phyloP scores from a whole-genome alignment of 2,797 vertebrate genomes.

The Argyrosomus regius region DNA sequence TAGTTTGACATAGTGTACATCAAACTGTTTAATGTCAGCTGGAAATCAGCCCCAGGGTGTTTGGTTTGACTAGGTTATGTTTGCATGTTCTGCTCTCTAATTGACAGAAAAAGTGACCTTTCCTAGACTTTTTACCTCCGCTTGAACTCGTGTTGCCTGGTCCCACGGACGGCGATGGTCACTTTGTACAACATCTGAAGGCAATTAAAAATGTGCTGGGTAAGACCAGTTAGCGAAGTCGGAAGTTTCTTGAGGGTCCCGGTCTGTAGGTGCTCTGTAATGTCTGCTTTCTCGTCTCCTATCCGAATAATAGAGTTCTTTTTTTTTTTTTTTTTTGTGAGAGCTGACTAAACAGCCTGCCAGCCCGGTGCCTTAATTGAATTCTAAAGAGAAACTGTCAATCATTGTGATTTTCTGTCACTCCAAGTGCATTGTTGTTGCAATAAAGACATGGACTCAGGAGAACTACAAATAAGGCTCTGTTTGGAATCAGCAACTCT shows the following conservation, averaged over 20 bases:
- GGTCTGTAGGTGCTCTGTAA: neutral
- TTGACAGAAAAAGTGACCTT: conserved; percentile 55
- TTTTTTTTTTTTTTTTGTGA: conserved; percentile 21
- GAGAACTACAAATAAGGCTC: conserved; percentile 51
- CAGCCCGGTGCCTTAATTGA: conserved; percentile 44
- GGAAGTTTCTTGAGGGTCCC: conserved; percentile 23
- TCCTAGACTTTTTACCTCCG: conserved; percentile 41
- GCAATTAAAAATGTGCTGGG: conserved; percentile 51
- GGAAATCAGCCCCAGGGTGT: conserved; percentile 57
- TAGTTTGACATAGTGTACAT: conserved; percentile 50
- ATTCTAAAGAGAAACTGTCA: conserved; percentile 52
- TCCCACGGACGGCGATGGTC: neutral
- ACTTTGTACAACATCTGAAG: conserved; percentile 45
- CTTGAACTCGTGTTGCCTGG: conserved; percentile 32
- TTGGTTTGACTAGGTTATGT: conserved; percentile 55
- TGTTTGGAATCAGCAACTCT: conserved; percentile 38
- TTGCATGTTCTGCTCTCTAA: conserved; percentile 61
- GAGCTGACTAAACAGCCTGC: conserved; percentile 26
- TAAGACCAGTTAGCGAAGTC: conserved; percentile 9
- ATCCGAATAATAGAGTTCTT: conserved; percentile 29
- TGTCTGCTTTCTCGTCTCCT: conserved; percentile 20
- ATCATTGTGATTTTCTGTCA: conserved; percentile 58
- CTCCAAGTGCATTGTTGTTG: conserved; percentile 56
- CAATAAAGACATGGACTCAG: conserved; percentile 38
- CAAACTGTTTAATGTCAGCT: conserved; percentile 53